Evolutionary conservation across 2,797 vertebrate species (phyloP).

Genomic region (Chelon labrosus): DNA sequence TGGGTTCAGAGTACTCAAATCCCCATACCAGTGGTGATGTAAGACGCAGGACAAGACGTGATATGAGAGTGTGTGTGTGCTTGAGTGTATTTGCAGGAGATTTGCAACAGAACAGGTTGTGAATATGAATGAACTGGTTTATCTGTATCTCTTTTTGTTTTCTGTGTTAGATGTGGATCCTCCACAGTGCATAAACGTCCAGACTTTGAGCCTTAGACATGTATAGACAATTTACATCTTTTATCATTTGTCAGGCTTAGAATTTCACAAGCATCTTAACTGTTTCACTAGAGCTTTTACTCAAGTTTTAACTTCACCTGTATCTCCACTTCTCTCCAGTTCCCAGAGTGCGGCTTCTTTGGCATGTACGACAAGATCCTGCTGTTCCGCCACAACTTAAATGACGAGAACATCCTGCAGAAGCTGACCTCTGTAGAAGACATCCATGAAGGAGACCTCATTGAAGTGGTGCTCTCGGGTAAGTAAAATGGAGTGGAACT

Average conservation of each 20-base stretch:
- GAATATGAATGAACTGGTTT: slow-evolving; percentile 33
- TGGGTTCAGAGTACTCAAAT: slow-evolving; percentile 31
- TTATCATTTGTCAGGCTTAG: not conserved
- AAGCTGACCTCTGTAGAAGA: slow-evolving; percentile 94
- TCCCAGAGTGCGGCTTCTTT: slow-evolving; percentile 98
- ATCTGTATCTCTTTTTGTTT: slow-evolving; percentile 4
- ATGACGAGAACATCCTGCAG: slow-evolving; percentile 97
- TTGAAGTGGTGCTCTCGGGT: slow-evolving; percentile 96
- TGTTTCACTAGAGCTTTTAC: not conserved
- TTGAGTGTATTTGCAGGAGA: slow-evolving; percentile 2
- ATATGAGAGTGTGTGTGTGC: slow-evolving; percentile 3
- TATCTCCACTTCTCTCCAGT: slow-evolving; percentile 59
- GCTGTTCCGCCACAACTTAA: slow-evolving; percentile 96
- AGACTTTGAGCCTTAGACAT: not conserved
- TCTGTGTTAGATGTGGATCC: slow-evolving; percentile 13
- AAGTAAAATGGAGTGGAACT: slow-evolving; percentile 19
- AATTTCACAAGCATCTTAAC: not conserved
- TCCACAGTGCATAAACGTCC: not conserved
- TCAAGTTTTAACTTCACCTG: not conserved
- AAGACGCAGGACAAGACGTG: slow-evolving; percentile 42
- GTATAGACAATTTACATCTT: not conserved
- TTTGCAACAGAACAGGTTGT: not conserved
- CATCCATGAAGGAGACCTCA: slow-evolving; percentile 92
- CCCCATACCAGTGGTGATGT: slow-evolving; percentile 25
- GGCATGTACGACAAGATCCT: slow-evolving; percentile 99